phyloP scores from a whole-genome alignment of 1,140 invertebrate genomes.

The Zaprionus taronus region DNA sequence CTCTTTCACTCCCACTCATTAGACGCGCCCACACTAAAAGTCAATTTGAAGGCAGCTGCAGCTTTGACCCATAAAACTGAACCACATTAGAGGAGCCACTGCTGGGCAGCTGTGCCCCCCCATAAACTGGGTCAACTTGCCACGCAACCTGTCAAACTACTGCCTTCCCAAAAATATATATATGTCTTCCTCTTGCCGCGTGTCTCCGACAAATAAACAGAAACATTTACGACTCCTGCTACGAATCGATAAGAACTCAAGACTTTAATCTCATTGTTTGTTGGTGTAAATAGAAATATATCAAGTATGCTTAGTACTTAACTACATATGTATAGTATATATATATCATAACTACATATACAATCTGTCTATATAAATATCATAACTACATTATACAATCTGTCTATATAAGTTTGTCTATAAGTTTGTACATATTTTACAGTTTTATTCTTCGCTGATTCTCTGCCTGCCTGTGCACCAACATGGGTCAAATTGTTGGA shows the following conservation, averaged over 20 bases:
- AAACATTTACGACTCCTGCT: neutral
- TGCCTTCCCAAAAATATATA: neutral
- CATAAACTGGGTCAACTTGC: slow-evolving; percentile 63
- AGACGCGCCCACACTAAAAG: neutral
- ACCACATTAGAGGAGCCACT: neutral
- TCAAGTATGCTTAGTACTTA: neutral
- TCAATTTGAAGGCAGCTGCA: neutral
- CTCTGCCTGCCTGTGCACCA: slow-evolving; percentile 2
- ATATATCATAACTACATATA: neutral
- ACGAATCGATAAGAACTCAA: slow-evolving; percentile 11
- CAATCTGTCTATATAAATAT: neutral
- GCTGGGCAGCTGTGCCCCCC: neutral
- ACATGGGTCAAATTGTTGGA: slow-evolving; percentile 75
- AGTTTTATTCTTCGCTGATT: neutral
- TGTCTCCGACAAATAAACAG: neutral
- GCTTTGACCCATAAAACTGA: neutral
- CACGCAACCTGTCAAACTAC: slow-evolving; percentile 60
- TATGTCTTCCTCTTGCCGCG: neutral
- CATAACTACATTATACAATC: neutral
- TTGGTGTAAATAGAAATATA: too few relatives aligned
- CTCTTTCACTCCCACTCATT: slow-evolving; percentile 31
- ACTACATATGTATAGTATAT: neutral
- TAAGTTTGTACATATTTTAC: neutral
- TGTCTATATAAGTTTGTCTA: neutral
- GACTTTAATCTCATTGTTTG: neutral